Conservation (phyloP, 2,113 vertebrate species). For the Pao palembangensis region DNA sequence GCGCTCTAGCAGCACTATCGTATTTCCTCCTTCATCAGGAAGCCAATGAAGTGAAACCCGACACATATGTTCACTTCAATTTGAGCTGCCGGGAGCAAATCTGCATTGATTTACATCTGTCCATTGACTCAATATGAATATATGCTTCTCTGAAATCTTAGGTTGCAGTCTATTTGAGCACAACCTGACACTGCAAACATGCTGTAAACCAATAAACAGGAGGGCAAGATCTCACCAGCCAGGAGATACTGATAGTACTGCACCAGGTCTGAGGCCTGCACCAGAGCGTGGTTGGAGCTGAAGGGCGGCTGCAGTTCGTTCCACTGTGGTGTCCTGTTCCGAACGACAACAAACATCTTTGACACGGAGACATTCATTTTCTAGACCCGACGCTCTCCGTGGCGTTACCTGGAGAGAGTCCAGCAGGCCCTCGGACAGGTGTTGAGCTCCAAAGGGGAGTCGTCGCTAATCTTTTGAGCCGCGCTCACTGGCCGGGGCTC, state of each 20-base stretch:
- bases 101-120: conserved; percentile 5
- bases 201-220: background rate
- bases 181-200: background rate
- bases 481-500: conserved; percentile 93
- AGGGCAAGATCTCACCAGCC: conserved; percentile 73
- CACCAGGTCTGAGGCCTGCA: conserved; percentile 90
- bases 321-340: conserved; percentile 92
- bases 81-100: conserved; percentile 1
- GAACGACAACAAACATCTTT: conserved; percentile 33
- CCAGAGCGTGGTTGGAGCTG: conserved; percentile 90
- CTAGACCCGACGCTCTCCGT: too few species aligned
- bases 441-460: conserved; percentile 91
- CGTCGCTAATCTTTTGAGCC: conserved; percentile 90
- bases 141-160: background rate
- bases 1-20: background rate
- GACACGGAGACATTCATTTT: background rate
- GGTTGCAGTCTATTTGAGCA: background rate
- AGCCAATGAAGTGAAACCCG: background rate
- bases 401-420: conserved; percentile 85
- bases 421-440: conserved; percentile 93
- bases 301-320: conserved; percentile 97
- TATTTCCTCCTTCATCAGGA: conserved; percentile 5
- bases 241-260: conserved; percentile 93
- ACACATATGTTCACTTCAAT: conserved; percentile 5
- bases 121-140: background rate